These are phyloP conservation scores for Chiloscyllium plagiosum DNA, from an alignment of 2,113 vertebrate species.

Conservation along the genomic window DNA sequence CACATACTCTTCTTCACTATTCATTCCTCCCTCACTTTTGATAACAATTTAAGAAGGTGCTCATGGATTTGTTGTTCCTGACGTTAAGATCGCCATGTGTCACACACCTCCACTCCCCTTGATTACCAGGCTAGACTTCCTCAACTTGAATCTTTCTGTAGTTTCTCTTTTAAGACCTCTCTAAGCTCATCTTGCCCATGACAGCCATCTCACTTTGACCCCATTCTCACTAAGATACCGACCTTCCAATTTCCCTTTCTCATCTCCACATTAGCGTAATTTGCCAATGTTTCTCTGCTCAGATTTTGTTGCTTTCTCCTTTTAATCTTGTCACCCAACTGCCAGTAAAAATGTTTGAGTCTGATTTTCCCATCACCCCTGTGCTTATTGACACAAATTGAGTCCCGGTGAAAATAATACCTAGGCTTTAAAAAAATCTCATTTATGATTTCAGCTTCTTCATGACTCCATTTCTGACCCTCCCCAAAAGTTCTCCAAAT, in stretches of 20 bases:
- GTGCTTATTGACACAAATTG: no score
- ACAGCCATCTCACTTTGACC: not conserved
- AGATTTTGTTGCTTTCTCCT: no score
- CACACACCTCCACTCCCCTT: not conserved
- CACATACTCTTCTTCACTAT: not conserved
- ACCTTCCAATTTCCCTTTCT: not conserved
- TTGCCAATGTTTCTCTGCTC: not conserved
- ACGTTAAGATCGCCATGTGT: no score
- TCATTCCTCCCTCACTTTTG: not conserved
- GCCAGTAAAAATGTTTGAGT: no score
- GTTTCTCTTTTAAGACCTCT: not conserved
- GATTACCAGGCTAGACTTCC: not conserved
- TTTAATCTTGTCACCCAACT: no score
- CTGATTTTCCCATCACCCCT: no score
- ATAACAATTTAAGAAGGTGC: not conserved
- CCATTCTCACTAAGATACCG: not conserved
- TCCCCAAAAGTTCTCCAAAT: not conserved
- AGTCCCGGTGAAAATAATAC: no score
- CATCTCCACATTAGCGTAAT: not conserved
- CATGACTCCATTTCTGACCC: no score
- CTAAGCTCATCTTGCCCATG: not conserved
- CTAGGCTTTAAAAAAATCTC: no score
- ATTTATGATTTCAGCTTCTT: no score
- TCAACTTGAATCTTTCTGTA: not conserved
- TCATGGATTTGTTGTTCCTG: not conserved